Conservation (phyloP, 1,140 invertebrate genomes). For the Limonius californicus region DNA sequence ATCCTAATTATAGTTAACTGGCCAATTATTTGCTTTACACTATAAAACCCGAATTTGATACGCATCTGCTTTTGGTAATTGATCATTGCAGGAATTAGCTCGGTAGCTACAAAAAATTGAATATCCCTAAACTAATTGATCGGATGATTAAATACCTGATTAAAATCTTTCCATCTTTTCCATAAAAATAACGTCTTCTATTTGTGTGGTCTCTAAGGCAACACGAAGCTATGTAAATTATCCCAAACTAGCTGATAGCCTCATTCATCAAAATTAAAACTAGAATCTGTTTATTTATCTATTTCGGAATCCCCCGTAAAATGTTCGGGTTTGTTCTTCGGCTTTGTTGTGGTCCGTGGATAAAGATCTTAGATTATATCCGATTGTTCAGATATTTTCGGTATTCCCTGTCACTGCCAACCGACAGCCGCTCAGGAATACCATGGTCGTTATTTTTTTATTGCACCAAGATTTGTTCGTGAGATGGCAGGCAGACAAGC, state of each 20-base stretch:
- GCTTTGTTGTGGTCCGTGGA: constrained; percentile 15
- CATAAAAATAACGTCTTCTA: constrained; percentile 26
- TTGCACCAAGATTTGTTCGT: background rate
- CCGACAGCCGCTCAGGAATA: constrained; percentile 26
- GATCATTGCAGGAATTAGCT: too few species aligned
- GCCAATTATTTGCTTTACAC: too few species aligned
- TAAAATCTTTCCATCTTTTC: constrained; percentile 22
- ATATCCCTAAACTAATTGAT: constrained; percentile 3
- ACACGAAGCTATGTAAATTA: constrained; percentile 31
- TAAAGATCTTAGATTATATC: constrained; percentile 33
- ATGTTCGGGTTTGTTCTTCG: too few species aligned
- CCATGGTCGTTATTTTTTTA: constrained; percentile 15
- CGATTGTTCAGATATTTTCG: constrained; percentile 36
- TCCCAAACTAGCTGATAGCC: constrained; percentile 17
- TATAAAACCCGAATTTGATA: too few species aligned
- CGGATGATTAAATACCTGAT: constrained; percentile 12
- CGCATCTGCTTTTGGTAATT: too few species aligned
- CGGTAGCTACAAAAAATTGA: too few species aligned
- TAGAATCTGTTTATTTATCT: background rate
- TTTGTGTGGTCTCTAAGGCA: constrained; percentile 24
- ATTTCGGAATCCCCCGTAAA: background rate
- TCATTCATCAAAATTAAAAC: constrained; percentile 31
- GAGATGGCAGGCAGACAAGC: background rate
- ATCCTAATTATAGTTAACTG: too few species aligned
- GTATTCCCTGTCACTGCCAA: constrained; percentile 32